Percentiles rank a stretch among this genome's conserved stretches.
Conservation (phyloP, 2,113 vertebrate genomes). For the Cyanoderma ruficeps region DNA sequence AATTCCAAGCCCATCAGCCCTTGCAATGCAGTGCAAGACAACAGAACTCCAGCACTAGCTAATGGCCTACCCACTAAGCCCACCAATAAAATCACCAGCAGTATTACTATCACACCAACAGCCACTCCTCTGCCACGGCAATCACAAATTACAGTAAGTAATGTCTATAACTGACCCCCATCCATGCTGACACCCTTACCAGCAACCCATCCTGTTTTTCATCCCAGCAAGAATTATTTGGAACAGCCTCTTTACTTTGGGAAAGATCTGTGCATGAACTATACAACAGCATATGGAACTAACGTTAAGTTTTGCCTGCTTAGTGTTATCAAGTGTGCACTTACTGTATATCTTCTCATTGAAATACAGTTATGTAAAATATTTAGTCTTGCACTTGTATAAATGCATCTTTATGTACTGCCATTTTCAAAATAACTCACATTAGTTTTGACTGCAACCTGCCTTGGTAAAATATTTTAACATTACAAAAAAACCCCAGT, state of each 20-base stretch:
- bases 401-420: slow-evolving; percentile 85
- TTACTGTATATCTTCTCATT: slow-evolving; percentile 90
- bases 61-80: slow-evolving; percentile 84
- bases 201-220: slow-evolving; percentile 69
- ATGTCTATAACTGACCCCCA: slow-evolving; percentile 86
- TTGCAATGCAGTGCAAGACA: slow-evolving; percentile 80
- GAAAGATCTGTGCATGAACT: slow-evolving; percentile 85
- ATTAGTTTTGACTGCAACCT: slow-evolving; percentile 79
- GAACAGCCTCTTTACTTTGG: slow-evolving; percentile 69
- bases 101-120: slow-evolving; percentile 97
- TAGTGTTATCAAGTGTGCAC: slow-evolving; percentile 85
- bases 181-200: slow-evolving; percentile 72
- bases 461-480: slow-evolving; percentile 80
- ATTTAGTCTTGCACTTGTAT: slow-evolving; percentile 88
- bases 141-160: slow-evolving; percentile 99
- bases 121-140: slow-evolving; percentile 89
- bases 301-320: slow-evolving; percentile 78
- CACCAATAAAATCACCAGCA: slow-evolving; percentile 95
- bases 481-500: slow-evolving; percentile 83
- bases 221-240: slow-evolving; percentile 70
- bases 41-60: slow-evolving; percentile 82
- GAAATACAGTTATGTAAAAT: slow-evolving; percentile 82
- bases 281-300: slow-evolving; percentile 71
- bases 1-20: slow-evolving; percentile 79
- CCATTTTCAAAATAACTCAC: slow-evolving; percentile 80